Percentiles rank a stretch among this genome's conserved stretches.
Conservation (phyloP, 2,113 vertebrate species). For the Neotragus moschatus region DNA sequence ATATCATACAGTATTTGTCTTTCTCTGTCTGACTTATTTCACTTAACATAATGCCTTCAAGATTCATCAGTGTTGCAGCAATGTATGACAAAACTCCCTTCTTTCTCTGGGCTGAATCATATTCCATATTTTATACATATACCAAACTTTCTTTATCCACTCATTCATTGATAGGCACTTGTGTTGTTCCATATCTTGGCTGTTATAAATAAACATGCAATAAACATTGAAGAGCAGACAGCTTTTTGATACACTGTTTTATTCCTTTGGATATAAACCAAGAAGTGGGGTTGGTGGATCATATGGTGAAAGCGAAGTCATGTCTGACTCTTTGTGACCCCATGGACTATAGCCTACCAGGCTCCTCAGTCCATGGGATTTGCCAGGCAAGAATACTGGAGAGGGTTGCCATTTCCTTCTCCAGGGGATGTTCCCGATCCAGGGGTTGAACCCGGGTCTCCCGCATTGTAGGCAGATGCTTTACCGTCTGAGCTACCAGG, state of each 20-base stretch:
- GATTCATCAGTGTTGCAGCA: not conserved
- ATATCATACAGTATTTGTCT: not conserved
- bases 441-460: fast-evolving
- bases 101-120: not conserved
- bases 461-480: fast-evolving
- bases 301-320: too few relatives aligned
- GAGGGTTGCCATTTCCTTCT: too few relatives aligned
- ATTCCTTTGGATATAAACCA: not conserved
- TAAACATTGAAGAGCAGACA: too few relatives aligned
- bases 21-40: not conserved
- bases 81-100: not conserved
- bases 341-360: too few relatives aligned
- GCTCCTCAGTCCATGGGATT: too few relatives aligned
- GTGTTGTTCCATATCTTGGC: not conserved
- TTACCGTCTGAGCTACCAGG: too few relatives aligned
- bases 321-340: too few relatives aligned
- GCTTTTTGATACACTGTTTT: not conserved
- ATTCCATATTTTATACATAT: not conserved
- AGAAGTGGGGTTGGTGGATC: not conserved
- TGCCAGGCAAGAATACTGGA: too few relatives aligned
- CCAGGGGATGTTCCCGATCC: too few relatives aligned
- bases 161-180: not conserved
- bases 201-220: not conserved
- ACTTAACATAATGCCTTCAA: not conserved
- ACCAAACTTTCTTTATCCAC: not conserved